Base-by-base conservation (phyloP, 2,113 vertebrate species). In the Ardeotis arabs region DNA sequence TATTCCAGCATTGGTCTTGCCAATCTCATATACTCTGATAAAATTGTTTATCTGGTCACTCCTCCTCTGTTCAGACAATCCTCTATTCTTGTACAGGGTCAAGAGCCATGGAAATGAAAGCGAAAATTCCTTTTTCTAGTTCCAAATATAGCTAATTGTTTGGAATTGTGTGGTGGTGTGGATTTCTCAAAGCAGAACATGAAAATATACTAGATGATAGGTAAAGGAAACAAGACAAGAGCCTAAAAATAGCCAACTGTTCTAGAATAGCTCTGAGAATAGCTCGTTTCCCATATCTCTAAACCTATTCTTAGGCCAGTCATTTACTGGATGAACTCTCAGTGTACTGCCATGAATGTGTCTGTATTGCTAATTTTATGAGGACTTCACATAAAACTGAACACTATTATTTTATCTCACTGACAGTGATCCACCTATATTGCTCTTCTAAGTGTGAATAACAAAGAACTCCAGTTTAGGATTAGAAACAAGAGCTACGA, bases 221-320 rank as follows among this genome's bases (percentile, higher is more conserved):
- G 55, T 92, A 92, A 82, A 84, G 66, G n/a, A 95, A 89, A 85
- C 35, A 53, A 81, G n/a, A 12, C 37, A 84, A 85, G 55, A 80
- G 53, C 12, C 68, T 66, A 66, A 83, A 90, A 95, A 92, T 35
- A 81, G 45, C 37, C 17, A 55, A 24, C 41, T 47, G 7, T n/a
- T 81, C 52, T 23, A 72, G 59, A 95, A 81, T 5, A 91, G 37
- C 33, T 49, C 67, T 0, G 2, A 90, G 52, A 90, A 75, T 44
- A 85, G 24, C 28, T 82, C 16, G 22, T 83, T 95, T 93, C 59
- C 91, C 49, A 1, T 87, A 68, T 60, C 29, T 87, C n/a, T 84
- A 41, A 94, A 84, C 27, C 33, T 82, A 55, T 82, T 90, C 64
- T 87, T 92, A 67, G 69, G 39, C 37, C 69, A 41, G 47, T 68